Evolutionary conservation across 2,797 vertebrate species (phyloP).

Genomic region (Mallotus villosus): DNA sequence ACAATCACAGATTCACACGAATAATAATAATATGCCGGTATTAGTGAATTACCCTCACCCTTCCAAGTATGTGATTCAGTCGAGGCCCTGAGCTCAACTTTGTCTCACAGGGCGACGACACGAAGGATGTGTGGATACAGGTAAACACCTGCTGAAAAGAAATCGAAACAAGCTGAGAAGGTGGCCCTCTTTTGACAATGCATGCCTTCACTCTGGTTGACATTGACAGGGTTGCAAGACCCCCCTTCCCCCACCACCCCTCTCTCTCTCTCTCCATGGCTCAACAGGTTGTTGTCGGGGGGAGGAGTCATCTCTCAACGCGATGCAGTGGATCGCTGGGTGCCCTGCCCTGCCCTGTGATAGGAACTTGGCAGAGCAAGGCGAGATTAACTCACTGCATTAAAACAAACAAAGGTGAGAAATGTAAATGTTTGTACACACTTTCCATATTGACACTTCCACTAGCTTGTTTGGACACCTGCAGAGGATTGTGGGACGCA

Average conservation of each 20-base stretch:
- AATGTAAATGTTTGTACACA: conserved; percentile 67
- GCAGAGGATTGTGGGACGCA: conserved; percentile 38
- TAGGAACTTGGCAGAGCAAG: conserved; percentile 72
- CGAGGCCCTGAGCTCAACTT: conserved; percentile 43
- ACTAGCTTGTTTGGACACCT: conserved; percentile 73
- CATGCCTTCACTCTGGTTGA: conserved; percentile 66
- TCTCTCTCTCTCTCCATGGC: conserved; percentile 49
- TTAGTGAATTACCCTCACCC: conserved; percentile 46
- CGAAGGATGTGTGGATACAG: conserved; percentile 64
- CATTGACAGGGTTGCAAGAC: conserved; percentile 45
- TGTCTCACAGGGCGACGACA: conserved; percentile 60
- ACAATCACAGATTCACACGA: conserved; percentile 65
- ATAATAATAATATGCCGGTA: conserved; percentile 54
- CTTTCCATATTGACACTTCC: conserved; percentile 37
- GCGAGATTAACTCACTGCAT: conserved; percentile 63
- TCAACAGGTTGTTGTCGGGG: conserved; percentile 62
- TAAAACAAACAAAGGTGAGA: conserved; percentile 70
- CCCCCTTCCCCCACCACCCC: too few relatives aligned
- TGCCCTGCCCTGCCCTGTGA: conserved; percentile 55
- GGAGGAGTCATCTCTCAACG: conserved; percentile 64
- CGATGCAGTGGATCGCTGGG: conserved; percentile 46
- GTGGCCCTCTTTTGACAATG: conserved; percentile 65
- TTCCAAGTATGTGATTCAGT: conserved; percentile 57
- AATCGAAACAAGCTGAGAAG: conserved; percentile 70
- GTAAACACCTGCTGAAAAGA: conserved; percentile 74